A percentile compares a stretch with the other conserved stretches of the same genome.
Conservation (phyloP, 2,113 vertebrate genomes). For the Clinocottus analis region DNA sequence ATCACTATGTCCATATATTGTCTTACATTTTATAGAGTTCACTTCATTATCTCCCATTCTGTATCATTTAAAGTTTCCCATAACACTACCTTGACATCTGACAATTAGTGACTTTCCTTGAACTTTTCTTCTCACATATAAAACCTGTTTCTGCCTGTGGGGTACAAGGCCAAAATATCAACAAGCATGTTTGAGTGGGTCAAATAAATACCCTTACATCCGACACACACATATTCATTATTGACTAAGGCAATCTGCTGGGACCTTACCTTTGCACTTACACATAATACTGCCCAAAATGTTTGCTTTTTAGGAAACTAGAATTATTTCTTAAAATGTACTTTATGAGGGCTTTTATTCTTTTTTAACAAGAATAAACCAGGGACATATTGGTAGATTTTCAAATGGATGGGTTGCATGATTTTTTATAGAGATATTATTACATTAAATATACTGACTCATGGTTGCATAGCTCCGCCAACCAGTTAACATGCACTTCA, state of each 20-base stretch:
- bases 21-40: too few relatives aligned
- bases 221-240: too few relatives aligned
- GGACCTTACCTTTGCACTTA: neutral
- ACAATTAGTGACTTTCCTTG: too few relatives aligned
- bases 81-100: too few relatives aligned
- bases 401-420: neutral
- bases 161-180: too few relatives aligned
- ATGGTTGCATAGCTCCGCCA: neutral
- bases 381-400: neutral
- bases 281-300: neutral
- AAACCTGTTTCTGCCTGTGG: too few relatives aligned
- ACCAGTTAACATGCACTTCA: too few relatives aligned
- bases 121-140: too few relatives aligned
- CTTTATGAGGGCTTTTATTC: neutral
- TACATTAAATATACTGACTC: neutral
- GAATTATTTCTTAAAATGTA: neutral
- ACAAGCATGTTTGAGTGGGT: too few relatives aligned
- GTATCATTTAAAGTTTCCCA: too few relatives aligned
- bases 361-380: neutral
- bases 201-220: too few relatives aligned
- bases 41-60: too few relatives aligned
- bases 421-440: neutral
- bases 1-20: neutral
- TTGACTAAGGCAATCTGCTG: neutral
- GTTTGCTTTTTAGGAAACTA: neutral